Base-by-base conservation (phyloP, 1,140 invertebrate genomes). In the Cyclargus thomasi region DNA sequence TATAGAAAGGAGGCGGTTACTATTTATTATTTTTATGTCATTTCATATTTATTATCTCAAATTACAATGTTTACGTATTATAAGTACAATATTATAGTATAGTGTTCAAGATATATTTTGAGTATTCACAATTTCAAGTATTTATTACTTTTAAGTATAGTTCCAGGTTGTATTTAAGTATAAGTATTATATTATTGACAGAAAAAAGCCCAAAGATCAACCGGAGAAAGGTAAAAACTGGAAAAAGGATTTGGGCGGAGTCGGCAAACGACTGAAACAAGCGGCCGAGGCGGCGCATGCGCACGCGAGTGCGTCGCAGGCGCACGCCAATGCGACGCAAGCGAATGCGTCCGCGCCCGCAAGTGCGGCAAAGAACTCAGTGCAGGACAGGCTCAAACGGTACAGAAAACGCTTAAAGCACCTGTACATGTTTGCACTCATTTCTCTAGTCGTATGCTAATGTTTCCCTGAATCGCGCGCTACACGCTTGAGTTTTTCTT, bases 321-420 rank as follows among this genome's bases (percentile, higher is more conserved):
- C 85, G 14, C 83, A 88, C 78, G 86, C n/a, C 81, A 79, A 87
- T 85, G 86, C 85, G 87, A 87, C 76, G 68, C 64, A 22, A 55
- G 20, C 55, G n/a, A 62, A 57, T 85, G 86, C 85, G 87, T 86
- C 76, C 69, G 35, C 55, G n/a, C 62, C 23, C 17, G 53, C 39
- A 57, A 55, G 18, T 20, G 22, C 47, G 64, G 21, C 55, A 35
- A 21, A 64, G 16, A 17, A 53, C 17, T 59, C 55, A 20, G 17
- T 59, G 8, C 18, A 59, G 20, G 18, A 20, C 55, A 7, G 18
- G 11, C 55, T 59, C 55, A 59, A 59, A 59, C 55, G 55, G 55
- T 59, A 59, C 55, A 20, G 20, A 20, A 21, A 59, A 17, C 55
- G 11, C 39, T 14, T 47, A 47, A 47, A 11, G 39, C 39, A 47